These are phyloP conservation scores for Himalopsyche kuldschensis DNA, from an alignment of 2,888 invertebrate species.

Conservation along the genomic window DNA sequence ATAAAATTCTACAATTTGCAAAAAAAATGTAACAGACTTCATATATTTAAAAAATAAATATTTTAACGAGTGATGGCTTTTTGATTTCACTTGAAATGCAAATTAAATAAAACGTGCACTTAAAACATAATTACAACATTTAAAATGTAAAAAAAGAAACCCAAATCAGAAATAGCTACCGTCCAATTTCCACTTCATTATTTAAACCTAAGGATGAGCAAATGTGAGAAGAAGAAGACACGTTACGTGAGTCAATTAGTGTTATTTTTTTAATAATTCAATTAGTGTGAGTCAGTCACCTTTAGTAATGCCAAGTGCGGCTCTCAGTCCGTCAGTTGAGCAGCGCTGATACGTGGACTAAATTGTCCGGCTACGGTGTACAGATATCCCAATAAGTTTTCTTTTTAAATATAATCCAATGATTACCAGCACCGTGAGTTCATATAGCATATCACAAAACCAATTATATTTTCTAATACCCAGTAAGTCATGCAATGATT, in stretches of 20 bases:
- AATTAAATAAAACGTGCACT: background rate
- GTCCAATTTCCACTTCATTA: background rate
- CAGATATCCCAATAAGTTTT: conserved; percentile 18
- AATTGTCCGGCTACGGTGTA: conserved; percentile 25
- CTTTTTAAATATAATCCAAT: too few species aligned
- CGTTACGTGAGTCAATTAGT: conserved; percentile 26
- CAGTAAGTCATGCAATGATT: background rate
- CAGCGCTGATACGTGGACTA: conserved; percentile 31
- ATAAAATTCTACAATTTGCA: too few species aligned
- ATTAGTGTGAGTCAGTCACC: conserved; percentile 34
- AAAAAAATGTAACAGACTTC: too few species aligned
- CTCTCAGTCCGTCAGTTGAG: conserved; percentile 24
- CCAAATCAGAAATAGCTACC: background rate
- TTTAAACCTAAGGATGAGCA: background rate
- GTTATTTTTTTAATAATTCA: conserved; percentile 33
- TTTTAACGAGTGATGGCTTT: too few species aligned
- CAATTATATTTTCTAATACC: too few species aligned
- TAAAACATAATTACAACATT: background rate
- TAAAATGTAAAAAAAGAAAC: background rate
- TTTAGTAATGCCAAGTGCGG: conserved; percentile 26
- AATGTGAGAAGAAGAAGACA: background rate
- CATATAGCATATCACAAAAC: background rate
- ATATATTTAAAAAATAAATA: too few species aligned
- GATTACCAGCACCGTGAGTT: too few species aligned
- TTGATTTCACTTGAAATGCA: background rate